Base-by-base conservation (phyloP, 2,797 vertebrate genomes). In the Micropoecilia bifurca region DNA sequence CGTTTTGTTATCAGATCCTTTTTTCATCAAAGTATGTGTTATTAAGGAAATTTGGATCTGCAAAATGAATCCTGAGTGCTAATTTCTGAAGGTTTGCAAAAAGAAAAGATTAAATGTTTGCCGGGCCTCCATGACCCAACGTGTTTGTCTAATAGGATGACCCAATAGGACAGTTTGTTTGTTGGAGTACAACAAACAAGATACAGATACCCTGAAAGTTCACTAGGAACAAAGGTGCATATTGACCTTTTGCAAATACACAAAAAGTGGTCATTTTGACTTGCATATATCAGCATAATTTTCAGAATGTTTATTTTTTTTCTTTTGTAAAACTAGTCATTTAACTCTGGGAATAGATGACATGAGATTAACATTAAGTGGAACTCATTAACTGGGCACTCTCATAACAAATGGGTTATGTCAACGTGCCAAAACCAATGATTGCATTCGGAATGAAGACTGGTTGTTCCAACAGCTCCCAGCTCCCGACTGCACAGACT, bases 131-230 rank as follows among this genome's bases (percentile, higher is more conserved):
- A 2, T 87, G 88, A 92, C 91, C 90, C 78, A 79, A 76, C 80
- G 7, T 93, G 89, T 91, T 89, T 92, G 87, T 91, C 88, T 86
- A 85, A 78, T 85, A 79, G 85, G 80, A 75, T 85, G 85, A 82
- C 76, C 76, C 85, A 88, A 82, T 72, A 81, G 33, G 75, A 78
- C 66, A 91, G 87, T 92, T 92, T 92, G 90, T 90, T 76, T 74
- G 89, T 74, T 72, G 76, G 73, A 53, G 86, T 41, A 83, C 77
- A 89, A 22, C 48, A 50, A 50, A 53, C 48, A 50, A 22, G 89
- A 91, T n/a, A 10, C 48, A 77, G 71, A 50, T 75, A 84, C 74
- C 81, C 73, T 83, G 74, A 84, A 90, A 87, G 87, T 91, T 86
- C 61, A 86, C 59, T 6, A 72, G 36, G 45, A 43, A 43, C 75